A percentile compares a stretch with the other conserved stretches of the same genome.
These are phyloP conservation scores for Dryoscopus gambensis DNA, from an alignment of 2,113 vertebrate species.

Conservation along the genomic window DNA sequence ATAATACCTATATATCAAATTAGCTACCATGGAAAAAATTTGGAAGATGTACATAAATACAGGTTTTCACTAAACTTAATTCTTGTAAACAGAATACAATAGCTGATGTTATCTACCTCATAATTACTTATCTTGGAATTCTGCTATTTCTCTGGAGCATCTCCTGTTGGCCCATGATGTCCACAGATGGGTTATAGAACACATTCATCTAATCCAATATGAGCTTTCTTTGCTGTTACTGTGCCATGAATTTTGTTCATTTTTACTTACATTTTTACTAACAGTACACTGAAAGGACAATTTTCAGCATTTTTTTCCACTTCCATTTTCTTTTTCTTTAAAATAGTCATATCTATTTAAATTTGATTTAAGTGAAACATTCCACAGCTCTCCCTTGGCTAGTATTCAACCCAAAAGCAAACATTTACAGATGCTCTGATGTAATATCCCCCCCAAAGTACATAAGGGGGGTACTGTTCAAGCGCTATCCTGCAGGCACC, in stretches of 20 bases:
- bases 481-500: background rate
- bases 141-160: background rate
- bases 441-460: background rate
- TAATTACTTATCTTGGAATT: background rate
- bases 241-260: background rate
- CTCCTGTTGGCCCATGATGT: background rate
- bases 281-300: background rate
- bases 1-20: background rate
- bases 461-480: conserved; percentile 23
- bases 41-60: background rate
- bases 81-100: background rate
- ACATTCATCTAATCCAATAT: background rate
- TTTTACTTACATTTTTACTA: background rate
- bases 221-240: background rate
- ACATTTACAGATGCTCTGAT: conserved; percentile 45
- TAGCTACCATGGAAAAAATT: background rate
- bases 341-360: conserved; percentile 6
- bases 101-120: background rate
- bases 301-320: background rate
- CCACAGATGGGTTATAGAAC: background rate
- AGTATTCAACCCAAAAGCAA: conserved; percentile 35
- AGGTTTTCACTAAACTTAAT: background rate
- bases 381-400: background rate
- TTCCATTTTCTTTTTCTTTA: conserved; percentile 1
- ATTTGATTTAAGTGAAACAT: background rate